Percentiles rank a stretch among this genome's conserved stretches.
Evolutionary conservation across 1,140 invertebrate genomes (phyloP).

Genomic region (Caligus rogercresseyi): DNA sequence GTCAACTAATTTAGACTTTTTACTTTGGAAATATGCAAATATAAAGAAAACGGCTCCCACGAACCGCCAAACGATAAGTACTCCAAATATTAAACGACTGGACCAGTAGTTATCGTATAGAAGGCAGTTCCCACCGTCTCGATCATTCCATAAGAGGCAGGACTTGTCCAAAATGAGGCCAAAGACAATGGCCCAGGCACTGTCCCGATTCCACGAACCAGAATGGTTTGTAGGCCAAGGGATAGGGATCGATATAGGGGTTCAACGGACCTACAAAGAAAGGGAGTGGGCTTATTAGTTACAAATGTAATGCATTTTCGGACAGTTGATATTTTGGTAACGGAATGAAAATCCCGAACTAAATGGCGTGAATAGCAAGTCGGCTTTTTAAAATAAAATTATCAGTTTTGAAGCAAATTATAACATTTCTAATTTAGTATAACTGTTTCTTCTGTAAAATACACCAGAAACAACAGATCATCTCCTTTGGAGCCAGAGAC

Average conservation of each 20-base stretch:
- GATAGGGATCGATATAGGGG: conserved; percentile 5
- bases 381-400: no score
- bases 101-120: conserved; percentile 7
- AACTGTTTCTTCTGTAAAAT: no score
- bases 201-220: conserved; percentile 11
- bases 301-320: no score
- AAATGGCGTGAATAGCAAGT: no score
- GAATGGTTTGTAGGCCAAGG: conserved; percentile 13
- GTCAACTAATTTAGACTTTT: background rate
- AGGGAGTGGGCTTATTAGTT: no score
- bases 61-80: conserved; percentile 3
- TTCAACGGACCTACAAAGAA: conserved; percentile 11
- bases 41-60: conserved; percentile 5
- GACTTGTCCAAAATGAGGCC: conserved; percentile 3
- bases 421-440: no score
- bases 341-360: no score
- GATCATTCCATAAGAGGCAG: conserved; percentile 12
- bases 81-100: background rate
- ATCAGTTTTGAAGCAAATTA: no score
- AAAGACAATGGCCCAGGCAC: conserved; percentile 16
- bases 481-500: no score
- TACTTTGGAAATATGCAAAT: background rate
- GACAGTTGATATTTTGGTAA: no score
- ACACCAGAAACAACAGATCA: no score
- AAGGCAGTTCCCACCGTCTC: background rate